Evolutionary conservation across 2,888 invertebrate genomes (phyloP).

Genomic region (Lepeophtheirus nordmannii): DNA sequence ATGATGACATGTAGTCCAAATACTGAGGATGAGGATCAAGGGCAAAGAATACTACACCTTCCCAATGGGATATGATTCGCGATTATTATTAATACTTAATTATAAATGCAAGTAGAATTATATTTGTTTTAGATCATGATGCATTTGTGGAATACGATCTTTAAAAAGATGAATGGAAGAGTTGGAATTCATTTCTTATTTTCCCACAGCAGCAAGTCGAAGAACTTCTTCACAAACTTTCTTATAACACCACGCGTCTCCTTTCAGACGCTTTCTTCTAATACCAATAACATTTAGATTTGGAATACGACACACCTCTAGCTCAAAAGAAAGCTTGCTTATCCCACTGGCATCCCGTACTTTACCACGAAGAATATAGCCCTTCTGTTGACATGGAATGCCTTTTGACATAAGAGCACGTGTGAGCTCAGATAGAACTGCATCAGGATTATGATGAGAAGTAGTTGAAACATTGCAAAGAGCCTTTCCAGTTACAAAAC

Average conservation of each 20-base stretch:
- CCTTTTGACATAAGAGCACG: slow-evolving; percentile 47
- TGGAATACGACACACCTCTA: slow-evolving; percentile 45
- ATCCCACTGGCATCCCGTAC: slow-evolving; percentile 40
- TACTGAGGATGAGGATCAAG: too few relatives aligned
- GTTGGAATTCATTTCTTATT: background rate
- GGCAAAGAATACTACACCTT: too few relatives aligned
- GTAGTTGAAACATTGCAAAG: slow-evolving; percentile 56
- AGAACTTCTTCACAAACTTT: slow-evolving; percentile 56
- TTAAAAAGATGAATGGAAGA: too few relatives aligned
- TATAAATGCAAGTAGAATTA: too few relatives aligned
- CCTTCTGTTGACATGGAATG: slow-evolving; percentile 24
- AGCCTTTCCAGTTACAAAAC: slow-evolving; percentile 36
- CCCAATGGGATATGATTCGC: too few relatives aligned
- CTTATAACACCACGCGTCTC: slow-evolving; percentile 66
- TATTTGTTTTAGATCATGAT: too few relatives aligned
- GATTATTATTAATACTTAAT: too few relatives aligned
- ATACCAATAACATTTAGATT: slow-evolving; percentile 45
- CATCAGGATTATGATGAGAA: slow-evolving; percentile 47
- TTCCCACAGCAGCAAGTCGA: slow-evolving; percentile 36
- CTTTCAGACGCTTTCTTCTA: slow-evolving; percentile 53
- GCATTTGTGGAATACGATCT: too few relatives aligned
- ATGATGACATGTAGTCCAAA: too few relatives aligned
- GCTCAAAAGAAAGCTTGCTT: slow-evolving; percentile 47
- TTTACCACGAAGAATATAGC: slow-evolving; percentile 50
- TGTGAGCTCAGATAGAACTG: slow-evolving; percentile 45